phyloP scores from a whole-genome alignment of 2,888 invertebrate species.

The Tenthredo livida region DNA sequence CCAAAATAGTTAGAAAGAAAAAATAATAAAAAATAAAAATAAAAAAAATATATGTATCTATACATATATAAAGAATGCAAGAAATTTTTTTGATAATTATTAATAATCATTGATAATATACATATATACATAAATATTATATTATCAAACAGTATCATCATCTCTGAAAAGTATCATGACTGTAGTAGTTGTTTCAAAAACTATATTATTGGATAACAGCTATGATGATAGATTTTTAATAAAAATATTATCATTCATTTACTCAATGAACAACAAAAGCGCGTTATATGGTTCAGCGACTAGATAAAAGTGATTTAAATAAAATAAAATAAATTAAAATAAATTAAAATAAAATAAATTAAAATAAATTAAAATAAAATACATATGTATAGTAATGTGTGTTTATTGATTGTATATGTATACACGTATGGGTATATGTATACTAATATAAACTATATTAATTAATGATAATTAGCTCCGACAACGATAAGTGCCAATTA shows the following conservation, averaged over 20 bases:
- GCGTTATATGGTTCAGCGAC: constrained; percentile 7
- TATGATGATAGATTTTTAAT: not conserved
- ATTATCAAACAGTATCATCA: too few relatives aligned
- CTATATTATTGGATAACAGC: not conserved
- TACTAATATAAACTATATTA: too few relatives aligned
- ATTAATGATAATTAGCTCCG: not conserved
- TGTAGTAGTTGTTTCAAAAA: not conserved
- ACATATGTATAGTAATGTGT: not conserved
- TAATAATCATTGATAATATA: too few relatives aligned
- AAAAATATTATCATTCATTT: constrained; percentile 8
- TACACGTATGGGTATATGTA: not conserved
- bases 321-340: not conserved
- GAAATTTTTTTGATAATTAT: too few relatives aligned
- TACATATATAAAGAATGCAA: too few relatives aligned
- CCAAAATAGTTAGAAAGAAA: too few relatives aligned
- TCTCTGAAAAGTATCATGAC: too few relatives aligned
- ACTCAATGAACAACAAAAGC: not conserved
- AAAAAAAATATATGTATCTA: too few relatives aligned
- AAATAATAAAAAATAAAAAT: too few relatives aligned
- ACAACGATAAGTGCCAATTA: not conserved
- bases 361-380: not conserved
- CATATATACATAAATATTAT: too few relatives aligned
- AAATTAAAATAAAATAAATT: not conserved
- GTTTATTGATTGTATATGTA: not conserved
- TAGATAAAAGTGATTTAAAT: constrained; percentile 4